Conservation (phyloP, 2,113 vertebrate species). For the Osmerus mordax region DNA sequence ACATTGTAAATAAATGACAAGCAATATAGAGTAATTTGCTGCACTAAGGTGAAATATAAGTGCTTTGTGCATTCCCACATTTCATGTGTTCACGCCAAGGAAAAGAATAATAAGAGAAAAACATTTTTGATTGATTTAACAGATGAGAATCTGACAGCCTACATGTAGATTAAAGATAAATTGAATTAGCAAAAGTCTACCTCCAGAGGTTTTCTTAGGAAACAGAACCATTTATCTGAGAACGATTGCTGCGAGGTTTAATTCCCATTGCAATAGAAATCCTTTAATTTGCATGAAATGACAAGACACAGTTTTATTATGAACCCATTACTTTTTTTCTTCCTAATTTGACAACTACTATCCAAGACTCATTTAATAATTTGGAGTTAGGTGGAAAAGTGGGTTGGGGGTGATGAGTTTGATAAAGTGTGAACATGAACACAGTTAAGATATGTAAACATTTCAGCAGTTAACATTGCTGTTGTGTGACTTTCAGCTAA, state of each 20-base stretch:
- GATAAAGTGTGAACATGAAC: conserved; percentile 1
- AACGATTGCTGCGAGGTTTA: conserved; percentile 40
- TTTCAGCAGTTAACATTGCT: neutral
- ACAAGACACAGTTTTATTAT: conserved; percentile 24
- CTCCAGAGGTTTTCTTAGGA: conserved; percentile 22
- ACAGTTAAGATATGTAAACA: neutral
- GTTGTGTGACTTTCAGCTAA: neutral
- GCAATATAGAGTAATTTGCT: conserved; percentile 63
- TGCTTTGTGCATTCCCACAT: neutral
- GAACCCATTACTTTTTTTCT: conserved; percentile 15
- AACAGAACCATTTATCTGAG: conserved; percentile 36
- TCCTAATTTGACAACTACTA: conserved; percentile 33
- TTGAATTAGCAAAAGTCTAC: conserved; percentile 27
- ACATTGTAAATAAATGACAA: conserved; percentile 59
- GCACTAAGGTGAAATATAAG: conserved; percentile 65
- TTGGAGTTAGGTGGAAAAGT: conserved; percentile 16
- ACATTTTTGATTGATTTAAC: conserved; percentile 14
- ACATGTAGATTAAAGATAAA: conserved; percentile 30
- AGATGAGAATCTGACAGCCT: conserved; percentile 4
- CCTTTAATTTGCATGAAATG: conserved; percentile 27
- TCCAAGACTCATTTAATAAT: conserved; percentile 35
- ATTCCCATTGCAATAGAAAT: conserved; percentile 40
- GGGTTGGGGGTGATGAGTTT: conserved; percentile 26
- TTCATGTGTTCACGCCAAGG: conserved; percentile 4
- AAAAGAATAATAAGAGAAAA: conserved; percentile 2